Percentiles rank a stretch among this genome's conserved stretches.
Evolutionary conservation across 2,113 vertebrate genomes (phyloP).

Genomic region (Sapayoa aenigma): DNA sequence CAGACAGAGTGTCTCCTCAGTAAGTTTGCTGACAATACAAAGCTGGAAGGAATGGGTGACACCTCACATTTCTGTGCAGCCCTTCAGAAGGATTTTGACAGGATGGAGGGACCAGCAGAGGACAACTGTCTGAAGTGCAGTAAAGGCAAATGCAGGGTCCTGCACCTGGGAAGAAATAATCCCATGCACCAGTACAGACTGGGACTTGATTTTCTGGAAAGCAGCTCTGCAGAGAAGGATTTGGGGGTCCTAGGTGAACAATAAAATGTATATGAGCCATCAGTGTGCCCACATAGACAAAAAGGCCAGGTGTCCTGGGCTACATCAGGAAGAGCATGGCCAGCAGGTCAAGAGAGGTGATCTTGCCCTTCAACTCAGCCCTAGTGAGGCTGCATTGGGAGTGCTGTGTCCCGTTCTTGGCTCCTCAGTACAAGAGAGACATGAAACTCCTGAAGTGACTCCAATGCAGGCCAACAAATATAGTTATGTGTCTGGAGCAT

Average conservation of each 20-base stretch:
- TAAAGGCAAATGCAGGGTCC: background rate
- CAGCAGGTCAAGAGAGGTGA: background rate
- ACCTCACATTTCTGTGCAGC: background rate
- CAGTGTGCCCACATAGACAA: background rate
- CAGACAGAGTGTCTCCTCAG: background rate
- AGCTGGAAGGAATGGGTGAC: background rate
- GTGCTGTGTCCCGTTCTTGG: background rate
- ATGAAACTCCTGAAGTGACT: background rate
- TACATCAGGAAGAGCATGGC: background rate
- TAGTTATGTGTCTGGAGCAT: background rate
- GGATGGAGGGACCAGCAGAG: too few species aligned
- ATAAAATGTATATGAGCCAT: background rate
- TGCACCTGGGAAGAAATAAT: background rate
- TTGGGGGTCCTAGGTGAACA: background rate
- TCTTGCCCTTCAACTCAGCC: background rate
- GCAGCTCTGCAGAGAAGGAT: background rate
- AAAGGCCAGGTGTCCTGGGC: background rate
- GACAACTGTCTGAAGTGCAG: background rate
- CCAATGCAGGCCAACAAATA: background rate
- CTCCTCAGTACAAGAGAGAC: background rate
- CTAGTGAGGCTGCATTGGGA: background rate
- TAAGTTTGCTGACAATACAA: background rate
- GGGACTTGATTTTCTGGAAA: background rate
- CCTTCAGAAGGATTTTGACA: background rate
- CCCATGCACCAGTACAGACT: background rate